These are phyloP conservation scores for Larimichthys crocea DNA, from an alignment of 2,113 vertebrate species.

Conservation along the genomic window DNA sequence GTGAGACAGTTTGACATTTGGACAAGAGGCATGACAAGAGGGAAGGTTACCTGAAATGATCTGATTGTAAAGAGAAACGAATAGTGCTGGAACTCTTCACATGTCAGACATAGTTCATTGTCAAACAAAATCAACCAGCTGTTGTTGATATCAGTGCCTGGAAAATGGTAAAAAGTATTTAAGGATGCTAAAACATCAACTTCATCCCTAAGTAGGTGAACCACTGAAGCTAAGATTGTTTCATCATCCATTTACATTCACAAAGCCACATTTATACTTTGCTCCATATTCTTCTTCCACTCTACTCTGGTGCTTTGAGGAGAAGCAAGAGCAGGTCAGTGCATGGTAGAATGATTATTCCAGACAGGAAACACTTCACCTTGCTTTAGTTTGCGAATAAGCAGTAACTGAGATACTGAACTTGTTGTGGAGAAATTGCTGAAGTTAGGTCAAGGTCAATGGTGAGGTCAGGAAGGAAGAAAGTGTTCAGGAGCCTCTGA, in stretches of 20 bases:
- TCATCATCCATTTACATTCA: background rate
- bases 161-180: background rate
- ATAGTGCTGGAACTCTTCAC: slow-evolving; percentile 11
- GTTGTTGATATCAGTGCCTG: background rate
- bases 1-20: slow-evolving; percentile 57
- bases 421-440: too few relatives aligned
- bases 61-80: slow-evolving; percentile 21
- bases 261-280: background rate
- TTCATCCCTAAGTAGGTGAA: background rate
- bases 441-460: too few relatives aligned
- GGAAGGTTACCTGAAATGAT: slow-evolving; percentile 41
- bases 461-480: too few relatives aligned
- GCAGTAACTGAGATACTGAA: slow-evolving; percentile 16
- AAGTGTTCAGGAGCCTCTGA: too few relatives aligned
- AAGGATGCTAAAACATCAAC: background rate
- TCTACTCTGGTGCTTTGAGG: background rate
- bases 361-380: slow-evolving; percentile 6
- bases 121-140: slow-evolving; percentile 41
- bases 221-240: background rate
- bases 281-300: background rate
- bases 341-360: slow-evolving; percentile 21
- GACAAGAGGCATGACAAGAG: slow-evolving; percentile 25
- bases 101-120: slow-evolving; percentile 28
- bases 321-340: background rate
- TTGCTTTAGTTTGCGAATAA: slow-evolving; percentile 23